Evolutionary conservation across 23 tunicate genomes (phyloP).

Genomic region (Ciona savignyi): DNA sequence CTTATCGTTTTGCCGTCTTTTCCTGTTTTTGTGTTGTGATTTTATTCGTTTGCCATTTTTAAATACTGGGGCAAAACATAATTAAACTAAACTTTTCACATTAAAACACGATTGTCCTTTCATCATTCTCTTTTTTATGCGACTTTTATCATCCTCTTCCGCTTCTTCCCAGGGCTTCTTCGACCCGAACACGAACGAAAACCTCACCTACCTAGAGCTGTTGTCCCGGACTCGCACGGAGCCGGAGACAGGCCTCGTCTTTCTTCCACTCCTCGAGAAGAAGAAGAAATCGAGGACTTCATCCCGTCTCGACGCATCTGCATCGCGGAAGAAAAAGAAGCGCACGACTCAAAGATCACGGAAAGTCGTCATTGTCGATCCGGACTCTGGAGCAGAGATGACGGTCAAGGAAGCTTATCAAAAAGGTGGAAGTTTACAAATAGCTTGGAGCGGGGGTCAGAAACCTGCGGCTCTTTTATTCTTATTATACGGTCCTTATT

Average conservation of each 20-base stretch:
- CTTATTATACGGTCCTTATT: too few relatives aligned
- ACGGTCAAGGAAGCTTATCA: slow-evolving; percentile 50
- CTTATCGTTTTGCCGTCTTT: too few relatives aligned
- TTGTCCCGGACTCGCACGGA: slow-evolving; percentile 67
- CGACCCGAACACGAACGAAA: slow-evolving; percentile 89
- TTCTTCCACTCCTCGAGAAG: slow-evolving; percentile 42
- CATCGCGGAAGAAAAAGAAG: slow-evolving; percentile 29
- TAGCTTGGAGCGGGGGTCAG: too few relatives aligned
- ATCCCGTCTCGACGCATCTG: slow-evolving; percentile 6
- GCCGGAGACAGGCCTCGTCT: slow-evolving; percentile 53
- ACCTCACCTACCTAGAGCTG: slow-evolving; percentile 80
- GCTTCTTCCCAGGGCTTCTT: slow-evolving; percentile 61
- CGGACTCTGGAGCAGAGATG: slow-evolving; percentile 62
- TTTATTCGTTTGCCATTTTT: too few relatives aligned
- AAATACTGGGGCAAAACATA: too few relatives aligned
- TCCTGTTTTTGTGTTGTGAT: too few relatives aligned
- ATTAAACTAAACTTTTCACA: too few relatives aligned
- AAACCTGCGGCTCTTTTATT: too few relatives aligned
- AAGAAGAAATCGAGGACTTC: slow-evolving; percentile 20
- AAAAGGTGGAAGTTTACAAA: slow-evolving; percentile 33
- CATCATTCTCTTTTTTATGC: too few relatives aligned
- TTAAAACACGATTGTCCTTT: too few relatives aligned
- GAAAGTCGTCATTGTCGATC: slow-evolving; percentile 82
- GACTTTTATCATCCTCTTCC: background rate
- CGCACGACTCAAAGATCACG: slow-evolving; percentile 51